Base-by-base conservation (phyloP, 35 echinoderm and acorn worm genomes). In the Apostichopus parvimensis region DNA sequence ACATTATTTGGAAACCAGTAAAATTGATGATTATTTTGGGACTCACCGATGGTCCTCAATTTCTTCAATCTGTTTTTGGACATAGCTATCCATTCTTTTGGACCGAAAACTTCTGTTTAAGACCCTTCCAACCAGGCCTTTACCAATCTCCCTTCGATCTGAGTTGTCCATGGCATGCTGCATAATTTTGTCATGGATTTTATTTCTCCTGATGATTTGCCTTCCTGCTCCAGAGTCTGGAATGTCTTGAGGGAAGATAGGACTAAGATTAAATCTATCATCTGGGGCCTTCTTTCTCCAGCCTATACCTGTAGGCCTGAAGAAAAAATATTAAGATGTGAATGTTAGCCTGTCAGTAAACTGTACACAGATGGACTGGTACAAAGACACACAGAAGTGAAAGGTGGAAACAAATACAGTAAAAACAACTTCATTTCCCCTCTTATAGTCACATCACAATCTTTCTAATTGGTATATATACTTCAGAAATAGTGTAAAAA, bases 1-100 rank as follows among this genome's bases (percentile, higher is more conserved):
- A 45, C 77, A 8, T 11, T 9, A 45, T 12, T 78, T 78, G 77
- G 7, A 22, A 12, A 24, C 7, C 4, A 22, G 34, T 45, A 0
- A 24, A 24, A 45, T 24, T 78, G 61, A 65, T 21, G 21, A 12
- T 57, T 45, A 45, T 3, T 15, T 73, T 53, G 9, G 26, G 2
- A 5, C 79, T 91, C 66, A 98, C 97, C 97, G 96, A 79, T 99
- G 97, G 61, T 99, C 97, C 89, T 96, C 93, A 59, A 99, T 96
- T 68, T 96, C 93, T 87, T 99, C 97, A 17, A 99, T 92, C 89
- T 96, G 97, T 87, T 94, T 92, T 91, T 96, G 86, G 56, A 99
- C 97, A 82, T 94, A 92, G 71, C 94, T 99, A 62, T 99, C 97
- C 93, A 99, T 96, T 58, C 97, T 81, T 56, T 92, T 90, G 2